Percentiles rank a stretch among this genome's conserved stretches.
Evolutionary conservation across 2,113 vertebrate species (phyloP).

Genomic region (Reinhardtius hippoglossoides): DNA sequence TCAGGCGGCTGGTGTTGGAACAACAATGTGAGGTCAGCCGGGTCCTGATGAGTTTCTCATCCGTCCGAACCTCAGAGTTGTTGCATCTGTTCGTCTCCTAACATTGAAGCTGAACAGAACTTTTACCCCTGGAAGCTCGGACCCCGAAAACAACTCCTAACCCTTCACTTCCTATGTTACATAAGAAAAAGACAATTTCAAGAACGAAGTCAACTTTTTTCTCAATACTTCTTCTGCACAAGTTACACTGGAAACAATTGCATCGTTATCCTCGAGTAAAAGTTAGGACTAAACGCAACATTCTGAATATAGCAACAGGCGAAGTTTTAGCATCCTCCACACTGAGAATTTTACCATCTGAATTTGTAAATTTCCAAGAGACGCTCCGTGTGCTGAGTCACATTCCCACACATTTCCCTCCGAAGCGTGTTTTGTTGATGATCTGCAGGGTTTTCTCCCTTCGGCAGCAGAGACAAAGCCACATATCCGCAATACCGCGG

Average conservation of each 20-base stretch:
- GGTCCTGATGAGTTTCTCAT: too few relatives aligned
- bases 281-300: conserved; percentile 24
- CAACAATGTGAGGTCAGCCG: too few relatives aligned
- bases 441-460: conserved; percentile 55
- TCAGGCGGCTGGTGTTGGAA: too few relatives aligned
- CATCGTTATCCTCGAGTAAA: conserved; percentile 22
- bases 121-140: too few relatives aligned
- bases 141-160: too few relatives aligned
- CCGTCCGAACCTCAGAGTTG: too few relatives aligned
- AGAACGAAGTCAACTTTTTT: conserved; percentile 1
- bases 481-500: conserved; percentile 52
- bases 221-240: not conserved
- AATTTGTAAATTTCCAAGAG: conserved; percentile 44
- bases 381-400: conserved; percentile 53
- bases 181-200: not conserved
- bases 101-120: too few relatives aligned
- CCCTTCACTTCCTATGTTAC: too few relatives aligned
- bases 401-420: conserved; percentile 61
- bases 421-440: conserved; percentile 53
- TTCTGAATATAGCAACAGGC: conserved; percentile 21
- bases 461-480: conserved; percentile 60
- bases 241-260: not conserved
- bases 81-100: too few relatives aligned
- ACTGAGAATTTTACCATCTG: conserved; percentile 28
- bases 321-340: conserved; percentile 36